Conservation (phyloP, 2,797 vertebrate genomes). For the Enteromius thamalakanensis region DNA sequence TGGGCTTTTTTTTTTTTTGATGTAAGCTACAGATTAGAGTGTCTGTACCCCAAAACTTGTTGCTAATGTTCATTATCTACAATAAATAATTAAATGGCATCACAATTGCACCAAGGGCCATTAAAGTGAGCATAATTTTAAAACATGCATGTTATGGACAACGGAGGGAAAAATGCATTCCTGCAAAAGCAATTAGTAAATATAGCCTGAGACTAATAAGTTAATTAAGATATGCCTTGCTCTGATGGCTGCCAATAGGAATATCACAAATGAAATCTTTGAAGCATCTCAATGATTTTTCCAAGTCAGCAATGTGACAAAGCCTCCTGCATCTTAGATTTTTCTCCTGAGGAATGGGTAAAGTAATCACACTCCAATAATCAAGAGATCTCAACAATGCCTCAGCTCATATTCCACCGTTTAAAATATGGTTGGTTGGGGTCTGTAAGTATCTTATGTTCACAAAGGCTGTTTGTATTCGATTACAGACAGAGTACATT, state of each 20-base stretch:
- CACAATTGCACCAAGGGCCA: background rate
- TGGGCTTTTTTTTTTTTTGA: background rate
- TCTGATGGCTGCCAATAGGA: constrained; percentile 8
- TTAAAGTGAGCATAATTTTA: background rate
- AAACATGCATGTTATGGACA: background rate
- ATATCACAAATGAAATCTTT: constrained; percentile 36
- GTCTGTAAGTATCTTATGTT: background rate
- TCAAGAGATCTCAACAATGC: background rate
- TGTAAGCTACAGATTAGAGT: background rate
- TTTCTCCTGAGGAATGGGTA: background rate
- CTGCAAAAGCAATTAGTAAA: constrained; percentile 27
- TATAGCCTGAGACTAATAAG: constrained; percentile 6
- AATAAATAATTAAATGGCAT: background rate
- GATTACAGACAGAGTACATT: background rate
- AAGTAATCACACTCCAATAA: background rate
- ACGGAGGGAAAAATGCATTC: background rate
- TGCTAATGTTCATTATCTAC: background rate
- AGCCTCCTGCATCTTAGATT: background rate
- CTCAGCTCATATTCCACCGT: background rate
- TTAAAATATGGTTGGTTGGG: background rate
- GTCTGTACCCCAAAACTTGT: background rate
- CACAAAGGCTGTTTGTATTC: background rate
- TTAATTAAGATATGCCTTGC: constrained; percentile 20
- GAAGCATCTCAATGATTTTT: constrained; percentile 12
- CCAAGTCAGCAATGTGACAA: background rate